These are phyloP conservation scores for Apotomis betuletana DNA, from an alignment of 2,888 invertebrate genomes.

Conservation along the genomic window DNA sequence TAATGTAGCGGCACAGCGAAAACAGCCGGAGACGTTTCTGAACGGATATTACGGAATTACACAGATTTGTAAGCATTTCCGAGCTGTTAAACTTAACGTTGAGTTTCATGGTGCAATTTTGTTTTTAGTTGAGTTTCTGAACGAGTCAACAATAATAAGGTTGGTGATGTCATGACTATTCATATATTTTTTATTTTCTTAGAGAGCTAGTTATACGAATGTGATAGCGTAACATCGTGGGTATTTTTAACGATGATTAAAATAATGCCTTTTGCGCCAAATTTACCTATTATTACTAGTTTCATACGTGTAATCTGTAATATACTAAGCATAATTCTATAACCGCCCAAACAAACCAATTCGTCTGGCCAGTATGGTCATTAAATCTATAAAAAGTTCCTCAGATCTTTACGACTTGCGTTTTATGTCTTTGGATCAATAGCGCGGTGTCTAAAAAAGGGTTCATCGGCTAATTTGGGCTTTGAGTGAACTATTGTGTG, in stretches of 20 bases:
- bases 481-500: constrained; percentile 4
- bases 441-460: constrained; percentile 23
- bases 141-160: constrained; percentile 3
- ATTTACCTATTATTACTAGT: too few relatives aligned
- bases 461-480: constrained; percentile 15
- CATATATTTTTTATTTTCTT: background rate
- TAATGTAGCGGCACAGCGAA: constrained; percentile 48
- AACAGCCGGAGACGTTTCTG: constrained; percentile 50
- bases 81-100: constrained; percentile 54
- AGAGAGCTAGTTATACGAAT: too few relatives aligned
- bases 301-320: too few relatives aligned
- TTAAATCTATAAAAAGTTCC: constrained; percentile 41
- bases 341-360: constrained; percentile 1
- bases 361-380: constrained; percentile 18
- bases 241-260: too few relatives aligned
- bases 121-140: constrained; percentile 38
- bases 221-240: too few relatives aligned
- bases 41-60: constrained; percentile 59
- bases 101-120: constrained; percentile 40
- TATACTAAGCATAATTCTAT: constrained; percentile 2
- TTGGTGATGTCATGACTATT: background rate
- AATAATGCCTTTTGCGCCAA: too few relatives aligned
- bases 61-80: constrained; percentile 54
- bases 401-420: constrained; percentile 36
- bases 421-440: constrained; percentile 35